phyloP scores from a whole-genome alignment of 2,888 invertebrate species.

The Eumacrocentrus americanus region DNA sequence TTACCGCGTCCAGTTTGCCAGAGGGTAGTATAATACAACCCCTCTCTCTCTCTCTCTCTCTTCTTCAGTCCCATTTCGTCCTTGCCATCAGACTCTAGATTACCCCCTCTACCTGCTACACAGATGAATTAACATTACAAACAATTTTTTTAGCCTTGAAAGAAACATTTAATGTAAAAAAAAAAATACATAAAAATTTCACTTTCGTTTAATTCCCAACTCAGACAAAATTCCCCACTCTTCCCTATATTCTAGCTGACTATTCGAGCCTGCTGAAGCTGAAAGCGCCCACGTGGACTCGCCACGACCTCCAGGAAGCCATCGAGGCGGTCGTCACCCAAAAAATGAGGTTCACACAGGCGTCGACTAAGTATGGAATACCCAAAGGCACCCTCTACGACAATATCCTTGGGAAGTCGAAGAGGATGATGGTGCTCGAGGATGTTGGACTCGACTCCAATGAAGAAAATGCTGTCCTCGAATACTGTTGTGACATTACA shows the following conservation, averaged over 20 bases:
- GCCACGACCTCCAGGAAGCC: constrained; percentile 75
- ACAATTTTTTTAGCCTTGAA: neutral
- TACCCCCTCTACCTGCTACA: too few relatives aligned
- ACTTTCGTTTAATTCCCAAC: neutral
- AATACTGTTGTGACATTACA: constrained; percentile 76
- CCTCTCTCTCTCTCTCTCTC: neutral
- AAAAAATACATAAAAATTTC: neutral
- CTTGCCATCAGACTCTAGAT: too few relatives aligned
- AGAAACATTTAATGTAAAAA: neutral
- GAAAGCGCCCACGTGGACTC: constrained; percentile 79
- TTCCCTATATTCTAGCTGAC: constrained; percentile 60
- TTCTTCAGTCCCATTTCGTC: neutral
- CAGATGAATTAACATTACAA: neutral
- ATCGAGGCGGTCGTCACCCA: constrained; percentile 78
- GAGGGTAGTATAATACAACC: neutral
- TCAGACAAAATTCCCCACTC: neutral
- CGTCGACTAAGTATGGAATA: constrained; percentile 73
- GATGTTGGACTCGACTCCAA: constrained; percentile 68
- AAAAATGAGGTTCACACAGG: constrained; percentile 79
- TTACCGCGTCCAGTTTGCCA: constrained; percentile 39
- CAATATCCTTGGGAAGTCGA: constrained; percentile 78
- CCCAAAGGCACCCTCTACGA: constrained; percentile 81
- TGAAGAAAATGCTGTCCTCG: constrained; percentile 72
- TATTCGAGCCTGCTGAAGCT: constrained; percentile 72
- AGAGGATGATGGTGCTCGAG: constrained; percentile 76